phyloP scores from a whole-genome alignment of 2,888 invertebrate genomes.

The Drosophila acutilabella region DNA sequence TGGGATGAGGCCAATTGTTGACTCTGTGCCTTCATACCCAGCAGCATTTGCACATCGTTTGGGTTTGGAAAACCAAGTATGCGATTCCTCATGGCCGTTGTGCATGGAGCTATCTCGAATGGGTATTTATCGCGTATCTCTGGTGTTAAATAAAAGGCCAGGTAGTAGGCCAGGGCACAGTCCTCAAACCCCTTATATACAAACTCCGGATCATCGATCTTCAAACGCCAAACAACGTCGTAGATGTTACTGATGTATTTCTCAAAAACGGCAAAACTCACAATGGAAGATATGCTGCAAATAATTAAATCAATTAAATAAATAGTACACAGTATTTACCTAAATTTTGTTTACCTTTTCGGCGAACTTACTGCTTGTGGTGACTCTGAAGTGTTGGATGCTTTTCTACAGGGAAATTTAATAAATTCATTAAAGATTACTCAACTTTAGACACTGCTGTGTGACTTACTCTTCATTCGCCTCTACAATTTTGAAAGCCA shows the following conservation, averaged over 20 bases:
- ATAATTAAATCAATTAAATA: not conserved
- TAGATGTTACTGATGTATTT: slow-evolving; percentile 41
- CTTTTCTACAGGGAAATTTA: not conserved
- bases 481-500: slow-evolving; percentile 12
- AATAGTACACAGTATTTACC: not conserved
- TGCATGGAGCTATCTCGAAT: slow-evolving; percentile 20
- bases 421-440: not conserved
- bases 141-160: slow-evolving; percentile 49
- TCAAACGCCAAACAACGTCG: slow-evolving; percentile 41
- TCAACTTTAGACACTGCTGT: not conserved
- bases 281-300: slow-evolving; percentile 30
- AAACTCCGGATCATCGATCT: slow-evolving; percentile 29
- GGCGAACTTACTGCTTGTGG: too few species aligned
- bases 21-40: not conserved
- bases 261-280: slow-evolving; percentile 45
- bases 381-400: not conserved
- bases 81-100: slow-evolving; percentile 5
- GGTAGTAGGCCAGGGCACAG: slow-evolving; percentile 44
- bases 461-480: not conserved
- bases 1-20: not conserved
- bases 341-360: not conserved
- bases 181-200: slow-evolving; percentile 42
- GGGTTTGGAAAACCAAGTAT: slow-evolving; percentile 37
- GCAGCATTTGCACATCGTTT: not conserved
- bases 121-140: slow-evolving; percentile 43